These are phyloP conservation scores for Hemiprocne comata DNA, from an alignment of 2,113 vertebrate species.

Conservation along the genomic window DNA sequence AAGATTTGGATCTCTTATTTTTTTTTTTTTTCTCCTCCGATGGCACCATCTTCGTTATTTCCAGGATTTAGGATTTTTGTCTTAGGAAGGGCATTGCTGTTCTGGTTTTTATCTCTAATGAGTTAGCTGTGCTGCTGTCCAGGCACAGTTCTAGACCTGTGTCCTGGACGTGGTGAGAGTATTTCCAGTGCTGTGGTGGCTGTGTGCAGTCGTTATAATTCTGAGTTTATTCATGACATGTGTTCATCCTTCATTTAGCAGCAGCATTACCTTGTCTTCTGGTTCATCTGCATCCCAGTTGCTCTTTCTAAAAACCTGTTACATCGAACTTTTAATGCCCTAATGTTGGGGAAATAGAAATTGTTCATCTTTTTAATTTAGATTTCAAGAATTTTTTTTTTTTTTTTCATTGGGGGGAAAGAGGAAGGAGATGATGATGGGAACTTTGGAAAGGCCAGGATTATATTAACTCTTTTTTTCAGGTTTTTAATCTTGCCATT, in stretches of 20 bases:
- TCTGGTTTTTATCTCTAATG: not conserved
- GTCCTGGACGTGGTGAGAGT: not conserved
- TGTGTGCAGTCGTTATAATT: not conserved
- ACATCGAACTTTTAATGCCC: not conserved
- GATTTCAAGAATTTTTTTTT: accelerated
- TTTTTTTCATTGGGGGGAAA: not conserved
- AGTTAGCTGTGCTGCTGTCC: not conserved
- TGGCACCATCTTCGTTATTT: not conserved
- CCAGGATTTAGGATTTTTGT: not conserved
- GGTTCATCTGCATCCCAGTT: not conserved
- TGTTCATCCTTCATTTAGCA: not conserved
- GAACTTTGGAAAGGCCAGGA: not conserved
- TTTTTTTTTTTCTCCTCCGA: accelerated
- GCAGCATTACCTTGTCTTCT: not conserved
- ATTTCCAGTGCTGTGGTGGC: not conserved
- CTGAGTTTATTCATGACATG: not conserved
- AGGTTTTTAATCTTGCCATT: not conserved
- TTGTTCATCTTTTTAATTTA: accelerated
- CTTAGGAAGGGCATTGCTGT: not conserved
- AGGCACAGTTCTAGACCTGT: accelerated
- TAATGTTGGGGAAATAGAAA: not conserved
- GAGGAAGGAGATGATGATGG: not conserved
- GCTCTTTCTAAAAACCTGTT: not conserved
- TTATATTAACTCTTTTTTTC: not conserved
- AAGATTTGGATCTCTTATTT: not conserved